Percentiles rank a stretch among this genome's conserved stretches.
These are phyloP conservation scores for Cacoxenus indagator DNA, from an alignment of 2,888 invertebrate genomes.

Conservation along the genomic window DNA sequence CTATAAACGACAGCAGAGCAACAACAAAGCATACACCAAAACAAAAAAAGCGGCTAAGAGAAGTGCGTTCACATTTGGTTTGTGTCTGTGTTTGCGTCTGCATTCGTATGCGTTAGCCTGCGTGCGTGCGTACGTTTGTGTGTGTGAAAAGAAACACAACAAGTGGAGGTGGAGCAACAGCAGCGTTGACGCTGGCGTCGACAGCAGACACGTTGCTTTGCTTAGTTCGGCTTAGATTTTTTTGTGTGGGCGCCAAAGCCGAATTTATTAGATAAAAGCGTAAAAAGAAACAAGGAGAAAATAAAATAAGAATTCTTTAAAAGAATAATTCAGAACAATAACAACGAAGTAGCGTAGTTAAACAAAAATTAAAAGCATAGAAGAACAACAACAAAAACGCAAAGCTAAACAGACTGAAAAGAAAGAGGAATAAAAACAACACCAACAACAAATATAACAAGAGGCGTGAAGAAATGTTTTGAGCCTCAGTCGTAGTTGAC, in stretches of 20 bases:
- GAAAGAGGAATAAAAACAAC: background rate
- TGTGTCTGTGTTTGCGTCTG: background rate
- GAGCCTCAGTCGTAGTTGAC: background rate
- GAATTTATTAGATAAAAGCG: background rate
- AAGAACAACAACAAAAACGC: background rate
- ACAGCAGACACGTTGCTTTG: constrained; percentile 22
- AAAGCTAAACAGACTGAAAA: background rate
- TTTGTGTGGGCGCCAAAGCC: background rate
- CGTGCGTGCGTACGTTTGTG: background rate
- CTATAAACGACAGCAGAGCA: constrained; percentile 53
- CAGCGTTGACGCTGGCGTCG: constrained; percentile 35
- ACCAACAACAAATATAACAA: background rate
- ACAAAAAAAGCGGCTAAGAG: constrained; percentile 24
- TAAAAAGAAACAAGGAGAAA: background rate
- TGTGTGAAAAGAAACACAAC: constrained; percentile 3
- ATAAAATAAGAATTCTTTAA: background rate
- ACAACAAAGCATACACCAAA: constrained; percentile 51
- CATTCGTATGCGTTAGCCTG: too few species aligned
- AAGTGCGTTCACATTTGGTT: background rate
- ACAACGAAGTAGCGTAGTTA: background rate
- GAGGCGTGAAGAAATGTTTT: background rate
- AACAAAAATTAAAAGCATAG: background rate
- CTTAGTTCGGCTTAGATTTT: background rate
- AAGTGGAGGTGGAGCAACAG: constrained; percentile 26
- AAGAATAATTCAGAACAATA: background rate